These are phyloP conservation scores for Drosophila kokeensis DNA, from an alignment of 2,888 invertebrate species.

Conservation along the genomic window DNA sequence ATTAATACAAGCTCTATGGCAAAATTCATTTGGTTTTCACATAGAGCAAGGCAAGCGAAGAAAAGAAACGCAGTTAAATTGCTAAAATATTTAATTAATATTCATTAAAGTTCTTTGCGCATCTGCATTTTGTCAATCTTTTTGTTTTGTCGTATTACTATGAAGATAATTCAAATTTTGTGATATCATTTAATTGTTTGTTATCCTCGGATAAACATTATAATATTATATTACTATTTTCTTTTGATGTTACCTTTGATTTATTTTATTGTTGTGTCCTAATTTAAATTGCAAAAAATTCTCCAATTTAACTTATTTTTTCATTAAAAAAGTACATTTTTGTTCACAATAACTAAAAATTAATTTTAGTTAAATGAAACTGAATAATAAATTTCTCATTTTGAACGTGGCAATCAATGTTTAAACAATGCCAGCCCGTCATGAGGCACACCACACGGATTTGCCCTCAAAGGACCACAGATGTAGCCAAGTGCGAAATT, in stretches of 20 bases:
- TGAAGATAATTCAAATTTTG: not conserved
- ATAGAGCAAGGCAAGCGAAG: not conserved
- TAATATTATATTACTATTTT: not conserved
- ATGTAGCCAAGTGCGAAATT: constrained; percentile 77
- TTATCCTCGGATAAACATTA: not conserved
- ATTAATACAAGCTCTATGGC: not conserved
- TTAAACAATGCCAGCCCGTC: constrained; percentile 26
- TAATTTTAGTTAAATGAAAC: constrained; percentile 17
- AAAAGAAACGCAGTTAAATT: too few species aligned
- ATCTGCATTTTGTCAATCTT: too few species aligned
- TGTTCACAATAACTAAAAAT: not conserved
- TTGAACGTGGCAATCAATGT: constrained; percentile 32
- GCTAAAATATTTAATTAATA: too few species aligned
- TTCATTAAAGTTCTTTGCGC: too few species aligned
- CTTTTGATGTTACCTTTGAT: not conserved
- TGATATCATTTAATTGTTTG: not conserved
- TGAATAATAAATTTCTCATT: constrained; percentile 22
- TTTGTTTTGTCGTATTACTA: too few species aligned
- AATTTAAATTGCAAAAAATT: not conserved
- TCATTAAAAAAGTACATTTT: too few species aligned
- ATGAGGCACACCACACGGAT: not conserved
- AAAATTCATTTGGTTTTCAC: not conserved
- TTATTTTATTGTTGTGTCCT: not conserved
- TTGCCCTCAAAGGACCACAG: constrained; percentile 42
- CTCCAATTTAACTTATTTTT: not conserved